Evolutionary conservation across 2,888 invertebrate species (phyloP), one percentile per base, ranked within the genome.

Genomic region (Cactoblastis cactorum): DNA sequence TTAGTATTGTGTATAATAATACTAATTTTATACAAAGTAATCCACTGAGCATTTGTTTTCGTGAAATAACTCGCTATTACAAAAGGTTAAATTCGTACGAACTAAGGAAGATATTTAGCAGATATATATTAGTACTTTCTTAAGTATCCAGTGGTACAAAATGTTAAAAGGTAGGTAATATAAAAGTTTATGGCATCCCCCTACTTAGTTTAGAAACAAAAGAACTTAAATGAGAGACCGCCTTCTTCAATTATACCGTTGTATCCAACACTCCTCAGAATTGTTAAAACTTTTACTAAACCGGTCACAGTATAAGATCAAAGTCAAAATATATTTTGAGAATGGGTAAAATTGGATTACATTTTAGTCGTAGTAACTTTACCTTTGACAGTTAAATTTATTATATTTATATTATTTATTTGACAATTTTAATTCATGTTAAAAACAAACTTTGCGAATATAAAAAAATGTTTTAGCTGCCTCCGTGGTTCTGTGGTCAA

Each of bases 211-310:
- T 3, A 11, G 28, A 43, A 43, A 43, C 43, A 43, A 43, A 43
- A 28, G 43, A 32, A 43, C 28, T 43, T 43, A 28, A 43, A 43
- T 32, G 43, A 43, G 32, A 22, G 43, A 28, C 41, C 43, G 43
- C 28, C 28, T 28, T 43, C 17, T 28, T 43, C 43, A 43, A 43
- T 43, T 28, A 43, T 14, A 32, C 28, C 28, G 28, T 43, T 43
- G 24, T 43, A 43, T 11, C 28, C 28, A 24, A 22, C 18, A 43
- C 9, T 43, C 15, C 28, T 14, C 17, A n/a, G 17, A 28, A 11
- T 43, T 41, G 14, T 12, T 1, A 17, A 17, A 37, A 37, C 5
- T 37, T 37, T 28, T 22, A 6, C 6, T 34, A 15, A 15, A 35
- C 34, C 34, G 6, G 34, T 14, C 34, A 35, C 9, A 9, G 14